Conservation (phyloP, 1,140 invertebrate species). For the Meloidogyne chitwoodi region DNA sequence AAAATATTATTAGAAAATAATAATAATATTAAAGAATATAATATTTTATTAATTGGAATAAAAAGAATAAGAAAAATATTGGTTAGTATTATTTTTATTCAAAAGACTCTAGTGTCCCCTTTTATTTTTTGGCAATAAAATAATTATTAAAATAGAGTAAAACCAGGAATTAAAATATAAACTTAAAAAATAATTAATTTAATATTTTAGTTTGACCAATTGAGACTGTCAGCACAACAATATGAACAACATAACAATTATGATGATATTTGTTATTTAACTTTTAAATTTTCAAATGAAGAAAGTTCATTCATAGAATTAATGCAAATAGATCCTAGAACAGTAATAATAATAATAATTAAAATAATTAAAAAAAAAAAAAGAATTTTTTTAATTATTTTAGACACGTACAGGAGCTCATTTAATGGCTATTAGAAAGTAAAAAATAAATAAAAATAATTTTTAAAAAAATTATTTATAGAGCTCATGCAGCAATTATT, state of each 20-base stretch:
- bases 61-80: not conserved
- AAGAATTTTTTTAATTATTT: not conserved
- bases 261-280: conserved; percentile 24
- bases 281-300: conserved; percentile 18
- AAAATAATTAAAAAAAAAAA: conserved; percentile 3
- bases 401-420: conserved; percentile 23
- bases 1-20: too few relatives aligned
- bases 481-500: conserved; percentile 26
- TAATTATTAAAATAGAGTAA: too few relatives aligned
- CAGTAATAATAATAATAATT: conserved; percentile 12
- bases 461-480: not conserved
- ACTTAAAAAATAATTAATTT: not conserved
- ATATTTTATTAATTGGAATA: not conserved
- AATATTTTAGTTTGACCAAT: conserved; percentile 29
- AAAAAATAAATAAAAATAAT: not conserved
- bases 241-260: conserved; percentile 34
- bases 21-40: not conserved
- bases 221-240: conserved; percentile 17
- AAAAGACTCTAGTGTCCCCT: too few relatives aligned
- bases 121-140: too few relatives aligned
- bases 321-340: conserved; percentile 30
- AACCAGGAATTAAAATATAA: too few relatives aligned
- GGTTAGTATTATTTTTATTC: not conserved
- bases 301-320: not conserved
- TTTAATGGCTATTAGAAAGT: conserved; percentile 33